Conservation (phyloP, 2,113 vertebrate species). For the Petroica traversi region DNA sequence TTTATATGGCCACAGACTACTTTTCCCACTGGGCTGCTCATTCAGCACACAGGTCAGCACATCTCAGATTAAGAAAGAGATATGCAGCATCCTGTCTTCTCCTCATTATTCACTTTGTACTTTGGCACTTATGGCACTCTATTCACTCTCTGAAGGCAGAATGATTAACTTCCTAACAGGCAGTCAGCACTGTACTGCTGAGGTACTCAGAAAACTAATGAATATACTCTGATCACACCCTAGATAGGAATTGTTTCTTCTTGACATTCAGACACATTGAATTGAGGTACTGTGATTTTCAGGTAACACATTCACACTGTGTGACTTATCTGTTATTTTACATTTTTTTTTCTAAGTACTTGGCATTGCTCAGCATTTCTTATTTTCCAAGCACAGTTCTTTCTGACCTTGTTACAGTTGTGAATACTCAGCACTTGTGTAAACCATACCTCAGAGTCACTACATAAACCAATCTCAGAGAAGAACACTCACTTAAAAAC, state of each 20-base stretch:
- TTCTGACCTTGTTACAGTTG: neutral
- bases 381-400: neutral
- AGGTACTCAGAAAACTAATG: constrained; percentile 5
- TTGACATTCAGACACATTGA: neutral
- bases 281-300: neutral
- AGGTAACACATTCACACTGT: neutral
- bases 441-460: neutral
- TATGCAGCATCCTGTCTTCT: neutral
- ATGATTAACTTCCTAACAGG: constrained; percentile 35
- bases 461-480: neutral
- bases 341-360: neutral
- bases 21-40: neutral
- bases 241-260: neutral
- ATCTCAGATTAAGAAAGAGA: neutral
- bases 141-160: constrained; percentile 11
- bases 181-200: neutral
- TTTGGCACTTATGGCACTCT: neutral
- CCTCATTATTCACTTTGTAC: neutral
- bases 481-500: neutral
- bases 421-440: neutral
- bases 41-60: neutral
- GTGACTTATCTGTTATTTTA: neutral
- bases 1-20: neutral
- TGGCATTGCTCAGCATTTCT: neutral
- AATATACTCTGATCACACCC: neutral